Evolutionary conservation across 2,888 invertebrate species (phyloP).

Genomic region (Dryococelus australis): DNA sequence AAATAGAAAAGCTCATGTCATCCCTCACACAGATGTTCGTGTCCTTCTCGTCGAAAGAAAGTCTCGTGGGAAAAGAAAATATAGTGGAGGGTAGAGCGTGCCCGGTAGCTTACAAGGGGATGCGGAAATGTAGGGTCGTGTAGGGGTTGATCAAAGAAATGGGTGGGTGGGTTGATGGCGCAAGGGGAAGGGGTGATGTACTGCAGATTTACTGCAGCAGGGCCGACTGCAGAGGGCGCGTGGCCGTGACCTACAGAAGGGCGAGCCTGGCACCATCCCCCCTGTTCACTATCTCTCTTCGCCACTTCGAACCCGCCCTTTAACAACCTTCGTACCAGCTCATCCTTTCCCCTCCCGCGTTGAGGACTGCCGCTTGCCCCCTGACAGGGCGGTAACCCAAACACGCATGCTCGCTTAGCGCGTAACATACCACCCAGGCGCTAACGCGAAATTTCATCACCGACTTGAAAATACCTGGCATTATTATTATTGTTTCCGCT

Average conservation of each 20-base stretch:
- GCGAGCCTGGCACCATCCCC: neutral
- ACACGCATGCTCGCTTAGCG: neutral
- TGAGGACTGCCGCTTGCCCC: neutral
- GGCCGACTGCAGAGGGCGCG: constrained; percentile 10
- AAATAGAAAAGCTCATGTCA: neutral
- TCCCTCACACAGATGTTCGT: neutral
- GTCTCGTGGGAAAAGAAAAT: neutral
- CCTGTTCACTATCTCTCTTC: neutral
- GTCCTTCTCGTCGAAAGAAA: neutral
- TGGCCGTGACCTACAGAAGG: constrained; percentile 9
- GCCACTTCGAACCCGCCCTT: neutral
- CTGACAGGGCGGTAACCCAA: neutral
- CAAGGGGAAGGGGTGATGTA: neutral
- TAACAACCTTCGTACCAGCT: neutral
- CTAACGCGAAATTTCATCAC: neutral
- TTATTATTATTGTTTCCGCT: neutral
- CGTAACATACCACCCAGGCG: neutral
- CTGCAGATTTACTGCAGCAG: constrained; percentile 16
- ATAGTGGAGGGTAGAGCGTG: neutral
- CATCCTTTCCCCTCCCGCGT: neutral
- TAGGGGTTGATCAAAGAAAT: neutral
- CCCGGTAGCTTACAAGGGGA: neutral
- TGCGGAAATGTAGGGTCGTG: neutral
- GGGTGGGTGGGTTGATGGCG: neutral
- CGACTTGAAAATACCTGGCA: neutral